phyloP scores from a whole-genome alignment of 2,888 invertebrate genomes.

The Pycnomerus fuliginosus region DNA sequence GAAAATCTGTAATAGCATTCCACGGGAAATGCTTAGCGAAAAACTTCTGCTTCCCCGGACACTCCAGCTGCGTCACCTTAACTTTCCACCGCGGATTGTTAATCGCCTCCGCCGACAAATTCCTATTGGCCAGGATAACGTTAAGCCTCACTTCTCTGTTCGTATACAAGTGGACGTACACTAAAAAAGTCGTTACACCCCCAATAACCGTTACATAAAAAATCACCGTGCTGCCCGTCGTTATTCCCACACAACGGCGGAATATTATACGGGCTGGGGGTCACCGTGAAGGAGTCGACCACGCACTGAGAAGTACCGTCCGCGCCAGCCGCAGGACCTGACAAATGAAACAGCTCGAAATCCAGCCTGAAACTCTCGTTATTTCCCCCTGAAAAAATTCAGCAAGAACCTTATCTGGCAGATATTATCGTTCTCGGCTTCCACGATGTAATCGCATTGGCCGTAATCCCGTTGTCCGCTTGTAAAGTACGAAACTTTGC shows the following conservation, averaged over 20 bases:
- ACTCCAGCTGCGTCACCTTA: constrained; percentile 48
- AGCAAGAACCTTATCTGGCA: constrained; percentile 61
- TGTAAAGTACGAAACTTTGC: constrained; percentile 45
- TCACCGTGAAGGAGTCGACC: constrained; percentile 58
- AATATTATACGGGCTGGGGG: constrained; percentile 56
- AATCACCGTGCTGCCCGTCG: constrained; percentile 62
- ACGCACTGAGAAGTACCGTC: constrained; percentile 43
- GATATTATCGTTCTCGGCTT: constrained; percentile 60
- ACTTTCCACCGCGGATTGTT: constrained; percentile 37
- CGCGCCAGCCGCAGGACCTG: constrained; percentile 27
- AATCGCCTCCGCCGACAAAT: constrained; percentile 16
- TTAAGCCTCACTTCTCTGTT: constrained; percentile 34
- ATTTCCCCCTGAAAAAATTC: constrained; percentile 7
- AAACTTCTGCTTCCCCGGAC: constrained; percentile 34
- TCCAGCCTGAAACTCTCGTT: too few relatives aligned
- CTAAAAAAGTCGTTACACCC: constrained; percentile 38
- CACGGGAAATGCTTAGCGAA: constrained; percentile 20
- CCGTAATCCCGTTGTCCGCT: constrained; percentile 53
- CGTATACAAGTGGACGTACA: constrained; percentile 38
- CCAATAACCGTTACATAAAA: constrained; percentile 36
- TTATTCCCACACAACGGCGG: constrained; percentile 64
- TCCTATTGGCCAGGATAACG: constrained; percentile 53
- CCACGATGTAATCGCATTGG: constrained; percentile 58
- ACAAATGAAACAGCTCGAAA: constrained; percentile 59
- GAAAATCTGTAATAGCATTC: constrained; percentile 22